Conservation (phyloP, 2,888 invertebrate genomes). For the Sesamia inferens region DNA sequence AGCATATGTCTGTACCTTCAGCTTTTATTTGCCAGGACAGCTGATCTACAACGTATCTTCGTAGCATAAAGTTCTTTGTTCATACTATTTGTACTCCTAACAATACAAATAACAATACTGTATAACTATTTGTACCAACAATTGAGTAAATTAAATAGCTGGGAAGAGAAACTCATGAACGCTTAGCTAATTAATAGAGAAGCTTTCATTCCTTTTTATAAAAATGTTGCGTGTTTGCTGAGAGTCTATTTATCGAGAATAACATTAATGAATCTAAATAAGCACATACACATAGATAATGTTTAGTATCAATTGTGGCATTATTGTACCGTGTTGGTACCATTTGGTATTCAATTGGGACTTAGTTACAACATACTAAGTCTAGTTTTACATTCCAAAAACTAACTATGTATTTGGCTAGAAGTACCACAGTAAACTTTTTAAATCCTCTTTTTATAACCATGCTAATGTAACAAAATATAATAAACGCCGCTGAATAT, state of each 20-base stretch:
- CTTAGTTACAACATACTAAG: neutral
- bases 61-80: conserved; percentile 4
- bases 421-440: conserved; percentile 25
- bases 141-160: conserved; percentile 11
- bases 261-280: neutral
- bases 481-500: conserved; percentile 35
- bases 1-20: conserved; percentile 41
- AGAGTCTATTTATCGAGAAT: neutral
- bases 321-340: too few species aligned
- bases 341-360: neutral
- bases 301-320: too few species aligned
- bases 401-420: conserved; percentile 8
- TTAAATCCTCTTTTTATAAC: conserved; percentile 37
- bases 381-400: conserved; percentile 14
- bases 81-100: neutral
- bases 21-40: conserved; percentile 38
- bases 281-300: neutral
- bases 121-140: neutral
- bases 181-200: conserved; percentile 11
- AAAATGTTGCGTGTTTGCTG: conserved; percentile 8
- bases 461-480: conserved; percentile 44
- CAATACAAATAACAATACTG: too few species aligned
- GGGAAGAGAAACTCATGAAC: conserved; percentile 11
- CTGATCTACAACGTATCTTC: conserved; percentile 18
- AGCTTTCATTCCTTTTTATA: neutral